phyloP scores from a whole-genome alignment of 2,797 vertebrate genomes.

The Morus bassanus region DNA sequence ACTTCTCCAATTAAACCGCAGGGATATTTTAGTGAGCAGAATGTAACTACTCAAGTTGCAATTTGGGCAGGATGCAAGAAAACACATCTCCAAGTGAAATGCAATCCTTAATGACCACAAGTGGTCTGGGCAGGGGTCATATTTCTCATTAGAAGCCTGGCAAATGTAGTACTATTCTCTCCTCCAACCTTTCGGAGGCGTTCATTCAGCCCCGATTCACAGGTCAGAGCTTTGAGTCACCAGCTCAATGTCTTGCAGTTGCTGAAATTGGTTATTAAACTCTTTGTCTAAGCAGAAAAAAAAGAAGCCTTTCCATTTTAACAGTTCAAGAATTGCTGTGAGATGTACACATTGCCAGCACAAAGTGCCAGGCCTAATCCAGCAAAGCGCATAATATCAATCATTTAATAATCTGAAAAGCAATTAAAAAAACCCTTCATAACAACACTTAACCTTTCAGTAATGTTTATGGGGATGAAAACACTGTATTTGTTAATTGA shows the following conservation, averaged over 20 bases:
- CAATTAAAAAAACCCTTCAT: not conserved
- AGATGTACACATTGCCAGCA: not conserved
- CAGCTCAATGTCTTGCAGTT: not conserved
- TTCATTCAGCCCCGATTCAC: conserved; percentile 19
- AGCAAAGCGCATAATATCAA: conserved; percentile 37
- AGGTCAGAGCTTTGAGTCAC: conserved; percentile 38
- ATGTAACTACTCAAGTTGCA: conserved; percentile 51
- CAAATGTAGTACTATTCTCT: conserved; percentile 1
- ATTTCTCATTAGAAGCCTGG: conserved; percentile 61
- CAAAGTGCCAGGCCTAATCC: conserved; percentile 7
- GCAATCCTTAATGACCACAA: conserved; percentile 33
- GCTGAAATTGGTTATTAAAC: conserved; percentile 20
- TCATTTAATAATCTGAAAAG: conserved; percentile 60
- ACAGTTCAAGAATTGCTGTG: not conserved
- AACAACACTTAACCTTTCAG: conserved; percentile 49
- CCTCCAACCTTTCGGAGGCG: conserved; percentile 14
- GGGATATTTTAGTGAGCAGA: conserved; percentile 34
- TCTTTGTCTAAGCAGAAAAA: not conserved
- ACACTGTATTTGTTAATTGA: conserved; percentile 35
- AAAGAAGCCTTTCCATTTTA: not conserved
- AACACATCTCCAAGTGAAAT: conserved; percentile 48
- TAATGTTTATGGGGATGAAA: conserved; percentile 17
- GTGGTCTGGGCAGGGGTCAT: conserved; percentile 36
- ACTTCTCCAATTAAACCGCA: conserved; percentile 30
- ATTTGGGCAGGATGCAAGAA: conserved; percentile 50